Percentiles rank a stretch among this genome's conserved stretches.
phyloP scores from a whole-genome alignment of 2,888 invertebrate genomes.

The Andrena hattorfiana region DNA sequence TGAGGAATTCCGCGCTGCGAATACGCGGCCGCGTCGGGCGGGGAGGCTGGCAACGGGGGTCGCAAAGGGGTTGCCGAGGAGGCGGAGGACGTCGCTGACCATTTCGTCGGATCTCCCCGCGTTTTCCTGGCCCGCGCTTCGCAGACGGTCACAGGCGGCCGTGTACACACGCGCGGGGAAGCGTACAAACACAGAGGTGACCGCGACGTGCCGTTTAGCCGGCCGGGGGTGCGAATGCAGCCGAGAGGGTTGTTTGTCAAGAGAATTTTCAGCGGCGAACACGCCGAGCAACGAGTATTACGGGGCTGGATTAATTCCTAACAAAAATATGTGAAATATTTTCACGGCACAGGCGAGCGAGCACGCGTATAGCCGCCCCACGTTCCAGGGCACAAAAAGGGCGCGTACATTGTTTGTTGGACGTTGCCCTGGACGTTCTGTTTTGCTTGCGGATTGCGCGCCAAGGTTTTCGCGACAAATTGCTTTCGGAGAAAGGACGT shows the following conservation, averaged over 20 bases:
- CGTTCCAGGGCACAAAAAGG: constrained; percentile 52
- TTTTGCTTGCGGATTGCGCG: constrained; percentile 73
- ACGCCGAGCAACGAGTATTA: constrained; percentile 65
- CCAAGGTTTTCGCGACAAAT: constrained; percentile 70
- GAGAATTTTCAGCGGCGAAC: constrained; percentile 72
- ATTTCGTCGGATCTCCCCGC: constrained; percentile 58
- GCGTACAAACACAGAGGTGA: constrained; percentile 38
- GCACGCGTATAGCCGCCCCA: constrained; percentile 21
- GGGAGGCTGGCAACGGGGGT: constrained; percentile 28
- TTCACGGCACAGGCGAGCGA: constrained; percentile 51
- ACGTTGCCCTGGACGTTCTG: constrained; percentile 56
- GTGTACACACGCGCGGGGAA: constrained; percentile 41
- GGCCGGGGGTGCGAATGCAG: constrained; percentile 43
- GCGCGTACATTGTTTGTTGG: constrained; percentile 55
- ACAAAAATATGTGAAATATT: constrained; percentile 78
- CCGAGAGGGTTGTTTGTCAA: constrained; percentile 72
- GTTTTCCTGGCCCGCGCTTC: constrained; percentile 41
- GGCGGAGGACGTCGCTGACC: constrained; percentile 61
- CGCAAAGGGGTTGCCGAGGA: constrained; percentile 17
- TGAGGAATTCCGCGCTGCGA: constrained; percentile 70
- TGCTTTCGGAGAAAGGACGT: constrained; percentile 40
- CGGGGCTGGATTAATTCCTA: constrained; percentile 73
- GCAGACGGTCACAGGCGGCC: constrained; percentile 14
- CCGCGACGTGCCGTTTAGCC: constrained; percentile 53
- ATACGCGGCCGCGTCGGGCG: constrained; percentile 22